Evolutionary conservation across 2,797 vertebrate species (phyloP).

Genomic region (Anas georgica): DNA sequence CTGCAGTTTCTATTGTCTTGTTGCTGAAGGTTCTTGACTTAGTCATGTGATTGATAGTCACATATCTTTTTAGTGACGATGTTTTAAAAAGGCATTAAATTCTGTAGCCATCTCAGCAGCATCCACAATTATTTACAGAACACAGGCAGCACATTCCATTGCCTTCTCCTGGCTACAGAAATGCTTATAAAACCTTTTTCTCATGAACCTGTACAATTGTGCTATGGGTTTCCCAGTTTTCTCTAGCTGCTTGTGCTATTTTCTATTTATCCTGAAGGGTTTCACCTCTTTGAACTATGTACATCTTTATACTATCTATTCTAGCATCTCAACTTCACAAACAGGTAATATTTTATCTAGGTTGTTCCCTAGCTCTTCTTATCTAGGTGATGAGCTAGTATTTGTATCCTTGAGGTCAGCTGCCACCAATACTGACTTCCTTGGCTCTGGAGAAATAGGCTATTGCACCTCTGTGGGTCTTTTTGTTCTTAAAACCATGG

Average conservation of each 20-base stretch:
- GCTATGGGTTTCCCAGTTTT: background rate
- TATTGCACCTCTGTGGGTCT: background rate
- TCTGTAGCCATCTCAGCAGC: constrained; percentile 7
- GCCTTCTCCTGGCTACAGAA: constrained; percentile 12
- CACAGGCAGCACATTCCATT: constrained; percentile 14
- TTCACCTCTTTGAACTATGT: background rate
- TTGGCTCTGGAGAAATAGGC: background rate
- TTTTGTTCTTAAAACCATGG: background rate
- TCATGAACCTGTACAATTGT: background rate
- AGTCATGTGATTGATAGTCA: background rate
- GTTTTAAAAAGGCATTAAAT: constrained; percentile 18
- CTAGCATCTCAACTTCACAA: background rate
- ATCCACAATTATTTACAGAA: background rate
- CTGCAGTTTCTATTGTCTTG: background rate
- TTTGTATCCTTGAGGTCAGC: background rate
- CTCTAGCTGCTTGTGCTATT: background rate
- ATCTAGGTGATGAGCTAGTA: background rate
- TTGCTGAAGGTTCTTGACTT: constrained; percentile 23
- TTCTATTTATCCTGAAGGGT: background rate
- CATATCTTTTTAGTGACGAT: background rate
- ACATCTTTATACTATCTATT: background rate
- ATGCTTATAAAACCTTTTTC: constrained; percentile 10
- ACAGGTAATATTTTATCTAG: background rate
- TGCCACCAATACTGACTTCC: background rate
- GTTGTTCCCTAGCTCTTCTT: background rate